Evolutionary conservation across 2,888 invertebrate species (phyloP).

Genomic region (Erannis defoliaria): DNA sequence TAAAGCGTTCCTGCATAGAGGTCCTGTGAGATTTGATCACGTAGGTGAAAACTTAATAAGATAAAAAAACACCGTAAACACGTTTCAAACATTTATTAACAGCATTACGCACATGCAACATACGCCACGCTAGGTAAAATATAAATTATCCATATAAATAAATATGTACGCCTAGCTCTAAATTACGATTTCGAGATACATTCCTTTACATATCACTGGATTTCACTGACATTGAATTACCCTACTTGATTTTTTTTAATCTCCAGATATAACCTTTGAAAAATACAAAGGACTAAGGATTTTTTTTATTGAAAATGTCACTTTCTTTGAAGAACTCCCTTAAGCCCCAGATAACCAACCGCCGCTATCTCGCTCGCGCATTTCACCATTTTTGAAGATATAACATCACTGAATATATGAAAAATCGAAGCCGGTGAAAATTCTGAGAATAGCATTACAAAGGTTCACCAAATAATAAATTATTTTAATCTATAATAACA

Average conservation of each 20-base stretch:
- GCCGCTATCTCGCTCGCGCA: no score
- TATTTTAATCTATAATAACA: no score
- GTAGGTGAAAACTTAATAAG: neutral
- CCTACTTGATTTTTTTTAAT: conserved; percentile 7
- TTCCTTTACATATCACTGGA: conserved; percentile 61
- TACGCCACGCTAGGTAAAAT: conserved; percentile 52
- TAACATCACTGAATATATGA: no score
- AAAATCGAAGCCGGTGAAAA: no score
- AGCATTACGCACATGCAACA: conserved; percentile 65
- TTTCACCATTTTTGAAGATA: no score
- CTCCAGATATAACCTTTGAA: neutral
- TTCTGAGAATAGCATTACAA: no score
- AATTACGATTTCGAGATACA: conserved; percentile 71
- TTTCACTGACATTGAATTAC: conserved; percentile 31
- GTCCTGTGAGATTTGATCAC: no score
- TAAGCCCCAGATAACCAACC: no score
- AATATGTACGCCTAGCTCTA: conserved; percentile 78
- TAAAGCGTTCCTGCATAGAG: no score
- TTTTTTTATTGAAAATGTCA: no score
- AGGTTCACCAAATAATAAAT: no score
- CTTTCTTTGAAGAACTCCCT: no score
- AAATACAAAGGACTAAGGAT: neutral
- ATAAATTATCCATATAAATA: conserved; percentile 65
- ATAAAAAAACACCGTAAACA: conserved; percentile 38
- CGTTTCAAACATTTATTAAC: conserved; percentile 63